Conservation (phyloP, 1,140 invertebrate species). For the Heliconius congener region DNA sequence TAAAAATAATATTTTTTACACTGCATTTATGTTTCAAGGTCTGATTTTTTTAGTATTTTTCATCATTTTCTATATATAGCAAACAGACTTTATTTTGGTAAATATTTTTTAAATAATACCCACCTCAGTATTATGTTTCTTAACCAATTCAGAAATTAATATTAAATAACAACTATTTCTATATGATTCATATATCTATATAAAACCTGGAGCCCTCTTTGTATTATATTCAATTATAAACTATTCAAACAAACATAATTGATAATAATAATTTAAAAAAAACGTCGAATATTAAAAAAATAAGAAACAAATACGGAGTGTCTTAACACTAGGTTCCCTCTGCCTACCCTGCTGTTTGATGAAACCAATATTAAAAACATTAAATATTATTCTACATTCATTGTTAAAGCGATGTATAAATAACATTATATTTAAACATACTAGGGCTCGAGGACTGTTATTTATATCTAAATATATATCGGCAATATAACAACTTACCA, state of each 20-base stretch:
- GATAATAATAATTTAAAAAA: neutral
- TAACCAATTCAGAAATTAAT: neutral
- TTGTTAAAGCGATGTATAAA: neutral
- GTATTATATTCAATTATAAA: neutral
- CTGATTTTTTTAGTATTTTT: neutral
- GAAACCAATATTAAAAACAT: neutral
- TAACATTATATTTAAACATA: neutral
- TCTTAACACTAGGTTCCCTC: too few relatives aligned
- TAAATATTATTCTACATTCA: neutral
- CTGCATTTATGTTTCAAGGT: neutral
- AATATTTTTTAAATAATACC: neutral
- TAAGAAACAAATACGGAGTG: neutral
- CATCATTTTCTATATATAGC: neutral
- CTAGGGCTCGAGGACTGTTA: neutral
- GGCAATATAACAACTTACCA: constrained; percentile 7
- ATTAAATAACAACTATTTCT: neutral
- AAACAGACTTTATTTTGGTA: neutral
- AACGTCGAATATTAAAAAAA: neutral
- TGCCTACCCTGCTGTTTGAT: too few relatives aligned
- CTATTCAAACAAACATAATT: neutral
- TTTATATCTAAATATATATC: neutral
- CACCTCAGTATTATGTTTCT: neutral
- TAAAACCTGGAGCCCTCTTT: neutral
- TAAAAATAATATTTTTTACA: neutral
- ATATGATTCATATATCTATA: neutral